phyloP scores from a whole-genome alignment of 2,888 invertebrate species.

The Melinaea menophilus region DNA sequence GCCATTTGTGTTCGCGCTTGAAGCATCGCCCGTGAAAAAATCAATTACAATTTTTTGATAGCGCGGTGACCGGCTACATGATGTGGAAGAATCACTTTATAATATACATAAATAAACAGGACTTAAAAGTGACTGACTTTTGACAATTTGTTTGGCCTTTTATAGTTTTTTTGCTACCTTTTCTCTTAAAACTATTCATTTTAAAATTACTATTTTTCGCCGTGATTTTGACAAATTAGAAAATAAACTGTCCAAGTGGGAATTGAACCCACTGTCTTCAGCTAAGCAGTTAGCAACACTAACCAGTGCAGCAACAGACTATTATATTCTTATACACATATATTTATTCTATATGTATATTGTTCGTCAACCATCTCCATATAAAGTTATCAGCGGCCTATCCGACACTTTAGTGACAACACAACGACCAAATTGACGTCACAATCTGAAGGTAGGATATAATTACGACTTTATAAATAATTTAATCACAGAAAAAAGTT shows the following conservation, averaged over 20 bases:
- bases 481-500: too few species aligned
- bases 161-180: too few species aligned
- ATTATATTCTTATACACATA: too few species aligned
- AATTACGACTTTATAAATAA: too few species aligned
- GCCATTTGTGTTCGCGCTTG: conserved; percentile 75
- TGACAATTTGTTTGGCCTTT: too few species aligned
- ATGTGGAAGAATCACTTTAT: conserved; percentile 42
- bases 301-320: too few species aligned
- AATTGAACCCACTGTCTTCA: too few species aligned
- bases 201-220: too few species aligned
- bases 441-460: conserved; percentile 44
- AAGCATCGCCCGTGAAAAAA: conserved; percentile 76
- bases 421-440: conserved; percentile 49
- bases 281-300: too few species aligned
- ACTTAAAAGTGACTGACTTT: neutral
- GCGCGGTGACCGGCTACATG: conserved; percentile 44
- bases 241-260: too few species aligned
- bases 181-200: too few species aligned
- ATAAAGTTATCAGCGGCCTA: conserved; percentile 31
- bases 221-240: too few species aligned
- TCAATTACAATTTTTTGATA: conserved; percentile 76
- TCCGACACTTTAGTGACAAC: conserved; percentile 54
- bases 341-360: neutral
- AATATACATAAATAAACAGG: neutral
- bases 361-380: conserved; percentile 35